A percentile compares a stretch with the other conserved stretches of the same genome.
Evolutionary conservation across 2,797 vertebrate species (phyloP).

Genomic region (Sphaeramia orbicularis): DNA sequence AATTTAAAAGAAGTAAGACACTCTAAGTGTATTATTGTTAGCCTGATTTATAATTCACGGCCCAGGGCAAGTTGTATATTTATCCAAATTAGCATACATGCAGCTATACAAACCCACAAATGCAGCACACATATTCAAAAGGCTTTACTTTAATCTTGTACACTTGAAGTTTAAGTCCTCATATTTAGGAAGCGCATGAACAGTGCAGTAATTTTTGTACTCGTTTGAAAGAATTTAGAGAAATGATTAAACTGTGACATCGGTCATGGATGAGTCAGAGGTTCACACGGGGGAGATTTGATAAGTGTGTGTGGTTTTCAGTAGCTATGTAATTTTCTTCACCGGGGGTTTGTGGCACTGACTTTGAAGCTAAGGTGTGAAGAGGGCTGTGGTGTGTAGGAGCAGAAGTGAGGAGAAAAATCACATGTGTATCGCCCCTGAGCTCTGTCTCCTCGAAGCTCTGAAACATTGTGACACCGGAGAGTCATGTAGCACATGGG

Average conservation of each 20-base stretch:
- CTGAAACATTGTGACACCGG: slow-evolving; percentile 65
- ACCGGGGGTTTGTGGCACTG: slow-evolving; percentile 41
- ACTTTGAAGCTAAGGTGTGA: slow-evolving; percentile 60
- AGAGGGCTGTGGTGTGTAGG: slow-evolving; percentile 50
- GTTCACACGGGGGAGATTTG: slow-evolving; percentile 49
- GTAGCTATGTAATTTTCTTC: slow-evolving; percentile 60
- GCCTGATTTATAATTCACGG: slow-evolving; percentile 74
- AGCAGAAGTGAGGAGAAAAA: slow-evolving; percentile 65
- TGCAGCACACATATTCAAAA: slow-evolving; percentile 49
- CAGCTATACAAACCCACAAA: slow-evolving; percentile 54
- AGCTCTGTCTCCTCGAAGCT: slow-evolving; percentile 67
- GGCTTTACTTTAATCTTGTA: slow-evolving; percentile 36
- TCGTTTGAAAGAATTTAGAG: slow-evolving; percentile 23
- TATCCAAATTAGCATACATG: slow-evolving; percentile 78
- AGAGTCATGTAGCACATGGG: slow-evolving; percentile 64
- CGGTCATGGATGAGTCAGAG: slow-evolving; percentile 49
- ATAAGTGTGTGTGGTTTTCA: slow-evolving; percentile 59
- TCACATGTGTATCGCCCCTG: slow-evolving; percentile 70
- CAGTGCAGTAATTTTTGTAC: slow-evolving; percentile 8
- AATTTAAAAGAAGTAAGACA: slow-evolving; percentile 73
- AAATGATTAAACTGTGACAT: slow-evolving; percentile 28
- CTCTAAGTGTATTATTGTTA: slow-evolving; percentile 74
- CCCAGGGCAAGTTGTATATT: slow-evolving; percentile 80
- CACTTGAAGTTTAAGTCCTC: slow-evolving; percentile 15
- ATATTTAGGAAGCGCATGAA: slow-evolving; percentile 28